Evolutionary conservation across 2,888 invertebrate genomes (phyloP), one percentile per base, ranked within the genome.

Genomic region (Diachrysia chrysitis): DNA sequence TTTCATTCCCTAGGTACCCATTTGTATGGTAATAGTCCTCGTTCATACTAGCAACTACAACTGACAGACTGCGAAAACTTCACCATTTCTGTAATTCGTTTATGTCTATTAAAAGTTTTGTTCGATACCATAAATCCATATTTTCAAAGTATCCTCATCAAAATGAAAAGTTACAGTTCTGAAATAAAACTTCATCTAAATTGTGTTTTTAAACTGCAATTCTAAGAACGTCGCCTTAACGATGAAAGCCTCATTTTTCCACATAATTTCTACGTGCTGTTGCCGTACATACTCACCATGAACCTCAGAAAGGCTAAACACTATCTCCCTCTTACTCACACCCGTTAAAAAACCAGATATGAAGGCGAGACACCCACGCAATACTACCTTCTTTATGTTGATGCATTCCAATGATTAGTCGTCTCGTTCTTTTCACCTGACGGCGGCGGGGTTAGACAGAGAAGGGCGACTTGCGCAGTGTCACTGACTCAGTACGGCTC

Each of bases 401-500:
- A 87, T 87, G 89, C 91, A 94, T 93, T 93, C 94, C 92, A 87
- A 82, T 79, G 85, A 81, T 90, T 82, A 77, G 77, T 78, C 68
- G 62, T 91, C 92, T 90, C 89, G 69, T 79, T 92, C 88, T 78
- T 81, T 78, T 82, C 51, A 73, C 73, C 57, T 60, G 21, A 66
- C 65, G 59, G 25, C 68, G 66, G 58, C 59, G 59, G 65, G 63
- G 85, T 78, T 73, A 79, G 91, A 95, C 71, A 85, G 90, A 87
- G 93, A 92, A 77, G 79, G 85, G 76, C 72, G 80, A 87, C 84
- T 73, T 91, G 92, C 92, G 92, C 93, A 93, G 91, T 94, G 94
- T 94, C 95, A 94, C 87, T 95, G 95, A 95, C 95, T 92, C 91
- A 93, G 93, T 93, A 82, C 84, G 85, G 85, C 85, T 85, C 83